Base-by-base conservation (phyloP, 2,113 vertebrate species). In the Embiotoca jacksoni region DNA sequence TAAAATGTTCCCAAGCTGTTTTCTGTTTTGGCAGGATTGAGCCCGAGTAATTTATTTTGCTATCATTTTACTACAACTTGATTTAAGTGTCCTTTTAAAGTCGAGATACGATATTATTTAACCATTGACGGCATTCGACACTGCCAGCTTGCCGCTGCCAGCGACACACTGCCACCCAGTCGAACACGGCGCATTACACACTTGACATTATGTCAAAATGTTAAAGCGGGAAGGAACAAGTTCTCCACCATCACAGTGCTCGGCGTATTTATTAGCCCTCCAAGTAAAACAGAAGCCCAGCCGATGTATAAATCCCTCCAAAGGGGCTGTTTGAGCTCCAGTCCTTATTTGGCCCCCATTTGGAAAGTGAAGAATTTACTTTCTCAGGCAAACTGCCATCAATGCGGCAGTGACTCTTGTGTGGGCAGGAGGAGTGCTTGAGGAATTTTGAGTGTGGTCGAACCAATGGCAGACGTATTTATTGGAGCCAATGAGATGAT, bases 341-440 rank as follows among this genome's bases (percentile, higher is more conserved):
- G 80, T 80, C 91, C 92, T 90, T 93, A 90, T 92, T 92, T 90
- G 88, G 88, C 78, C 76, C 81, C 82, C 10, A 35, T 81, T 84
- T 85, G 79, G 75, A 88, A 80, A 89, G 81, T 23, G 81, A 87
- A 80, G 86, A 84, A 91, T 91, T 82, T 81, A 89, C 69, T 90
- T 86, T 85, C 83, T 85, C 81, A 83, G 89, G 92, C 91, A 85
- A 56, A 39, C 75, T 82, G 89, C 92, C 91, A 90, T 83, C 64
- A 41, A 35, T 50, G 64, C 81, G 56, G 88, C 82, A 84, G 76
- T 71, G 64, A 79, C 79, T 89, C 83, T 88, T 77, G 82, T 87
- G 82, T 80, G 88, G 84, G 87, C 85, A 82, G 79, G 74, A 88
- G 70, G 84, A 90, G 82, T 53, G 81, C 78, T 72, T 37, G 65